Conservation (phyloP, 2,113 vertebrate genomes). For the Zapornia atra region DNA sequence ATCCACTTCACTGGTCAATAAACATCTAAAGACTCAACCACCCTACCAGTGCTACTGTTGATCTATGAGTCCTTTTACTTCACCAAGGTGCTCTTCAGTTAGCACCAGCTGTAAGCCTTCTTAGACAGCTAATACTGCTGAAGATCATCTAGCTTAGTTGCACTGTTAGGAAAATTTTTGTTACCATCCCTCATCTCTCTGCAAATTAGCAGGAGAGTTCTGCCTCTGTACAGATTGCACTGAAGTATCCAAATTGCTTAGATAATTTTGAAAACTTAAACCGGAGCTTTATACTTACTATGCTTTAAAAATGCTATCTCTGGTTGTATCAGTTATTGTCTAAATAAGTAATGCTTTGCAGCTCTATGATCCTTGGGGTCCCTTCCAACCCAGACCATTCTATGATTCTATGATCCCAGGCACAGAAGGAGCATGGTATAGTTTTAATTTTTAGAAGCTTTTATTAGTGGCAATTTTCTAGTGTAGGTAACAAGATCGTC, state of each 20-base stretch:
- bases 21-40: not conserved
- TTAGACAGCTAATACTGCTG: not conserved
- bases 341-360: not conserved
- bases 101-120: not conserved
- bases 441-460: not conserved
- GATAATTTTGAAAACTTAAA: not conserved
- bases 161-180: not conserved
- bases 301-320: not conserved
- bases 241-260: not conserved
- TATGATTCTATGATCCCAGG: too few relatives aligned
- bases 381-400: too few relatives aligned
- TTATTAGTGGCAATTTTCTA: not conserved
- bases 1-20: not conserved
- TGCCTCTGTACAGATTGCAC: not conserved
- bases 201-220: not conserved
- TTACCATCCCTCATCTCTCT: not conserved
- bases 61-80: not conserved
- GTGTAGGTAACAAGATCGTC: not conserved
- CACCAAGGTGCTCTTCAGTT: not conserved
- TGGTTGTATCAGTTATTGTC: not conserved
- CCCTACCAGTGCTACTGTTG: not conserved
- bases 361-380: too few relatives aligned
- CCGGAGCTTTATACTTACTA: not conserved
- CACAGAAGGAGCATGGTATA: not conserved
- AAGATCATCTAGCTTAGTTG: not conserved